A percentile compares a stretch with the other conserved stretches of the same genome.
Conservation (phyloP, 1,140 invertebrate species). For the Laupala kohalensis region DNA sequence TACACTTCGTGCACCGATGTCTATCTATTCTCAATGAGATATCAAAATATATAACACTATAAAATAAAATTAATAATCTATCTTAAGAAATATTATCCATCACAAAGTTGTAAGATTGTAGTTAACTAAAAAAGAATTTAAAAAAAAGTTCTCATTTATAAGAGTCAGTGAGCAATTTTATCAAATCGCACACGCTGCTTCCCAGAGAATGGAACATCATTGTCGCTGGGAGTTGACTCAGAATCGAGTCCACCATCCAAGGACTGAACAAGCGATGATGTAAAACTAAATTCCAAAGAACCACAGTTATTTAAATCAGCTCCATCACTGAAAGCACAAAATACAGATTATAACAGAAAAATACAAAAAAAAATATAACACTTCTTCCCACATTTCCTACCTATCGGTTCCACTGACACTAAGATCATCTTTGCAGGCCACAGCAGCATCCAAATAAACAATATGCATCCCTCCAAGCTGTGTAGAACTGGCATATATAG, state of each 20-base stretch:
- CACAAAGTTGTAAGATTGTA: too few relatives aligned
- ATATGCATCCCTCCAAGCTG: not conserved
- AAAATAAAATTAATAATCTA: not conserved
- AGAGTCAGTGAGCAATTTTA: not conserved
- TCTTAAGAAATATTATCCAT: not conserved
- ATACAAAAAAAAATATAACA: not conserved
- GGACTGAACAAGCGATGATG: slow-evolving; percentile 31
- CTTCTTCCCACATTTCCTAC: not conserved
- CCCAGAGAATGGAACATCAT: not conserved
- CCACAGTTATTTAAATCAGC: slow-evolving; percentile 9
- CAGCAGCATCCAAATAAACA: not conserved
- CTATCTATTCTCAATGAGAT: not conserved
- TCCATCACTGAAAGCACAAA: not conserved
- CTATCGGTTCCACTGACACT: not conserved
- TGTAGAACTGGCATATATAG: not conserved
- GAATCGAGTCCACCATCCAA: slow-evolving; percentile 22
- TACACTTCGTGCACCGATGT: too few relatives aligned
- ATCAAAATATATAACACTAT: not conserved
- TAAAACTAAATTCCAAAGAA: slow-evolving; percentile 35
- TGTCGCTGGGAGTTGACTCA: not conserved
- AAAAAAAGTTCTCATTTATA: not conserved
- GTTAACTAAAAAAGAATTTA: too few relatives aligned
- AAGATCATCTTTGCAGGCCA: not conserved
- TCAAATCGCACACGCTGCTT: not conserved
- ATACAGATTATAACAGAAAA: not conserved